Conservation (phyloP, 2,797 vertebrate genomes). For the Champsocephalus esox region DNA sequence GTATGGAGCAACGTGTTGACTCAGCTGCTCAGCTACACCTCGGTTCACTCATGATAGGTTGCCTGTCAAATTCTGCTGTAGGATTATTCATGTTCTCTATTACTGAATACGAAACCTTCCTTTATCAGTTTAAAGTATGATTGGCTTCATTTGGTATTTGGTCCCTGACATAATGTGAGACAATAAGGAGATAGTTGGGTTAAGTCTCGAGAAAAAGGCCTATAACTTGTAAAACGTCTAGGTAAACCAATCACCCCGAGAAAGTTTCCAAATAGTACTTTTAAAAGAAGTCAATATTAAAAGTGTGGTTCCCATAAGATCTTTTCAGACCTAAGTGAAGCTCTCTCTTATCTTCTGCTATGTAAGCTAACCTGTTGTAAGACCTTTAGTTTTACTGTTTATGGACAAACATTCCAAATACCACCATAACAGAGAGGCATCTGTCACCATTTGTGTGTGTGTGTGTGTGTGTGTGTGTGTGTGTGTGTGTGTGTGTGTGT, state of each 20-base stretch:
- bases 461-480: slow-evolving; percentile 16
- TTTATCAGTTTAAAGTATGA: neutral
- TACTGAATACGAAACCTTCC: slow-evolving; percentile 4
- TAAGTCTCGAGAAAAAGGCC: neutral
- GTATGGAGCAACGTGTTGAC: slow-evolving; percentile 73
- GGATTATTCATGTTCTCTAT: slow-evolving; percentile 22
- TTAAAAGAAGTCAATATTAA: neutral
- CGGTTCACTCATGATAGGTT: slow-evolving; percentile 25
- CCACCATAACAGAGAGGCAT: slow-evolving; percentile 50
- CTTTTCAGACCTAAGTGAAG: neutral
- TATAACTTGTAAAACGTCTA: neutral
- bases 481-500: slow-evolving; percentile 20
- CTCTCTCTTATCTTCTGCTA: neutral
- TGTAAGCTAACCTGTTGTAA: slow-evolving; percentile 36
- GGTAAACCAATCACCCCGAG: neutral
- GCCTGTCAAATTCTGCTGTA: slow-evolving; percentile 29
- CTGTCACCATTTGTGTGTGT: slow-evolving; percentile 1
- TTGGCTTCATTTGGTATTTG: neutral
- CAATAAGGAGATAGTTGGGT: neutral
- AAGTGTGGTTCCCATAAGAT: neutral
- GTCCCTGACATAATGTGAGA: neutral
- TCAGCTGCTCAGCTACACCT: slow-evolving; percentile 74
- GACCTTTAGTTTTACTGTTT: slow-evolving; percentile 62
- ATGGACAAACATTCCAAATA: slow-evolving; percentile 67
- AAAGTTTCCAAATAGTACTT: slow-evolving; percentile 1